These are phyloP conservation scores for Antennarius maculatus DNA, from an alignment of 2,797 vertebrate genomes.

Conservation along the genomic window DNA sequence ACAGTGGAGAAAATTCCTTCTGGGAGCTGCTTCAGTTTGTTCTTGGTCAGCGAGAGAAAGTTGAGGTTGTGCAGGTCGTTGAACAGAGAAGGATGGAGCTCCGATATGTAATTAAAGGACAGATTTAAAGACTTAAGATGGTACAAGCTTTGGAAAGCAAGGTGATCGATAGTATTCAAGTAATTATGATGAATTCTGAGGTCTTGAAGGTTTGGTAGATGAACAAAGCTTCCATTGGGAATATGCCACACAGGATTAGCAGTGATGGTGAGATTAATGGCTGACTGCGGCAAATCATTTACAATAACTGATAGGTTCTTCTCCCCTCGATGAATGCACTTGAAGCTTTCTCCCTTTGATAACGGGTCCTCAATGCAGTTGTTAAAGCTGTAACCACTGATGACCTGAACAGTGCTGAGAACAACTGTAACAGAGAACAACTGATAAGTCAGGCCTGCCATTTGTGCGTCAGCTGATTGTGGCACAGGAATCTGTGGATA, in stretches of 20 bases:
- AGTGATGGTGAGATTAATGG: slow-evolving; percentile 72
- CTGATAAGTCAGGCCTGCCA: slow-evolving; percentile 44
- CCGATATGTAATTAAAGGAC: slow-evolving; percentile 69
- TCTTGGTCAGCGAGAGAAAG: slow-evolving; percentile 70
- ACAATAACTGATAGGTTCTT: slow-evolving; percentile 58
- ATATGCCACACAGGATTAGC: slow-evolving; percentile 49
- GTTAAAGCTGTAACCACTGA: slow-evolving; percentile 75
- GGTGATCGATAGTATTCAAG: slow-evolving; percentile 27
- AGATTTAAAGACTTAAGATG: slow-evolving; percentile 76
- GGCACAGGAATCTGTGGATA: slow-evolving; percentile 43
- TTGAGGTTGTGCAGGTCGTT: slow-evolving; percentile 71
- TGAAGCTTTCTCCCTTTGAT: slow-evolving; percentile 55
- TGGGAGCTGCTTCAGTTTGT: slow-evolving; percentile 68
- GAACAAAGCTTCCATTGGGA: slow-evolving; percentile 61
- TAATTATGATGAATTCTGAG: slow-evolving; percentile 69
- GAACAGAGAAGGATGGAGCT: slow-evolving; percentile 67
- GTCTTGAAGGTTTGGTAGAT: slow-evolving; percentile 62
- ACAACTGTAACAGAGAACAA: slow-evolving; percentile 43
- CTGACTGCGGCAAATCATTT: slow-evolving; percentile 66
- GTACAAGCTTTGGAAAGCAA: slow-evolving; percentile 71
- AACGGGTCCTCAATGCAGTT: slow-evolving; percentile 75
- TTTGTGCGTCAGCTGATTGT: slow-evolving; percentile 28
- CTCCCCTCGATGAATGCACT: slow-evolving; percentile 62
- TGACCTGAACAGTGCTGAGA: slow-evolving; percentile 54
- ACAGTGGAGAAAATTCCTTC: slow-evolving; percentile 71